A percentile compares a stretch with the other conserved stretches of the same genome.
Conservation (phyloP, 2,113 vertebrate species). For the Phalacrocorax carbo region DNA sequence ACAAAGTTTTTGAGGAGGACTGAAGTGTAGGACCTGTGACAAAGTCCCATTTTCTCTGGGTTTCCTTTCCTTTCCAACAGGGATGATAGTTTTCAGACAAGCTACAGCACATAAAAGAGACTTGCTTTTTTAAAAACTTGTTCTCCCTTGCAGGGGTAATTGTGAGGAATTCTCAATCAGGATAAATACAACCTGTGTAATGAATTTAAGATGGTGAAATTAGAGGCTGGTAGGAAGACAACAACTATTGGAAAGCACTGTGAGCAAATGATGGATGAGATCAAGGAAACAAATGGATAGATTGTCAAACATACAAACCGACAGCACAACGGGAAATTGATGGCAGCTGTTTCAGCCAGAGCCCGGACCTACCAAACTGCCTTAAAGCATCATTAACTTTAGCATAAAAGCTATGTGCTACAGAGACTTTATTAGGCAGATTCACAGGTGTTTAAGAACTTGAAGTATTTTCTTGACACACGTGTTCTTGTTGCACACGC, state of each 20-base stretch:
- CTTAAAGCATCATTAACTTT: constrained; percentile 58
- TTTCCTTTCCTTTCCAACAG: not conserved
- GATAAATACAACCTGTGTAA: not conserved
- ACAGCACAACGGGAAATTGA: constrained; percentile 35
- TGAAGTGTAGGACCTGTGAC: not conserved
- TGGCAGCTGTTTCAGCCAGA: constrained; percentile 25
- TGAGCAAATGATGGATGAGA: constrained; percentile 35
- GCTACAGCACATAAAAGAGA: not conserved
- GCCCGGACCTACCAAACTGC: not conserved
- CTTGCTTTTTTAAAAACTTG: not conserved
- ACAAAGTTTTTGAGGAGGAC: not conserved
- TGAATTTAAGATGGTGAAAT: constrained; percentile 27
- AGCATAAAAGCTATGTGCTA: constrained; percentile 21
- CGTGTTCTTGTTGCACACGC: not conserved
- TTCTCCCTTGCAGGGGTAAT: not conserved
- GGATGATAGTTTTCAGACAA: not conserved
- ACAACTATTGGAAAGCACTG: not conserved
- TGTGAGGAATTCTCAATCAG: constrained; percentile 13
- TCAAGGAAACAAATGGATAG: constrained; percentile 23
- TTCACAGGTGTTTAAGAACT: constrained; percentile 29
- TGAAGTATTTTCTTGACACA: not conserved
- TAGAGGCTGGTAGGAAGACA: not conserved
- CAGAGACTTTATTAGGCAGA: constrained; percentile 22
- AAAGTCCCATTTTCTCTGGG: not conserved
- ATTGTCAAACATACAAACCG: constrained; percentile 18